These are phyloP conservation scores for Lepidocyrtoides sp. DNA, from an alignment of 2,888 invertebrate species.

Conservation along the genomic window DNA sequence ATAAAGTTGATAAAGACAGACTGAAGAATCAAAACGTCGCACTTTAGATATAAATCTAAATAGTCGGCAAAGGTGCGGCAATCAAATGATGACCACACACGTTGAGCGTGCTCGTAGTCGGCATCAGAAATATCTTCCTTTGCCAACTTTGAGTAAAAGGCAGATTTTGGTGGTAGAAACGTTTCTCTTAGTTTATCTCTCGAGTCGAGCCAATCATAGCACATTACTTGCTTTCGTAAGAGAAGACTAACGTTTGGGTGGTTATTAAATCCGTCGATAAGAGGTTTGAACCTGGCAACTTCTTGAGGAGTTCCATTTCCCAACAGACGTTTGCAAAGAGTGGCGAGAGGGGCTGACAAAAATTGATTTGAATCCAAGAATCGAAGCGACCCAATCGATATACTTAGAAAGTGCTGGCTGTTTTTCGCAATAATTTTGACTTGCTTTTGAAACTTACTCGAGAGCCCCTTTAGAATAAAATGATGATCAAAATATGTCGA, in stretches of 20 bases:
- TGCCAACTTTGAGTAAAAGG: background rate
- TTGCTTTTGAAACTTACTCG: background rate
- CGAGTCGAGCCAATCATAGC: background rate
- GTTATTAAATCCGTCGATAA: background rate
- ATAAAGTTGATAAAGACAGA: slow-evolving; percentile 17
- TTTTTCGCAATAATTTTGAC: slow-evolving; percentile 25
- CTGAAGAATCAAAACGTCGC: background rate
- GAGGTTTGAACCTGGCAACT: background rate
- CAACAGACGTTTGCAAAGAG: background rate
- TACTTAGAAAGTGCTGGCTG: slow-evolving; percentile 20
- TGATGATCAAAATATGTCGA: background rate
- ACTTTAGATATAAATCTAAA: background rate
- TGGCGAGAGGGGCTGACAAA: background rate
- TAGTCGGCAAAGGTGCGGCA: slow-evolving; percentile 11
- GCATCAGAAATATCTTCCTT: background rate
- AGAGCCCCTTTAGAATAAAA: slow-evolving; percentile 4
- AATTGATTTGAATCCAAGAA: slow-evolving; percentile 35
- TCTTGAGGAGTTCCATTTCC: background rate
- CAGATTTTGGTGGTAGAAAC: background rate
- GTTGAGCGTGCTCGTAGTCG: background rate
- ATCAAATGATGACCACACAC: background rate
- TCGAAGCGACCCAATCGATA: background rate
- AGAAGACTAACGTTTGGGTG: slow-evolving; percentile 24
- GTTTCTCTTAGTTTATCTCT: background rate
- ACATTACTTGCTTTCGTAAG: background rate